Base-by-base conservation (phyloP, 2,888 invertebrate genomes). In the Heliconius ethilla region DNA sequence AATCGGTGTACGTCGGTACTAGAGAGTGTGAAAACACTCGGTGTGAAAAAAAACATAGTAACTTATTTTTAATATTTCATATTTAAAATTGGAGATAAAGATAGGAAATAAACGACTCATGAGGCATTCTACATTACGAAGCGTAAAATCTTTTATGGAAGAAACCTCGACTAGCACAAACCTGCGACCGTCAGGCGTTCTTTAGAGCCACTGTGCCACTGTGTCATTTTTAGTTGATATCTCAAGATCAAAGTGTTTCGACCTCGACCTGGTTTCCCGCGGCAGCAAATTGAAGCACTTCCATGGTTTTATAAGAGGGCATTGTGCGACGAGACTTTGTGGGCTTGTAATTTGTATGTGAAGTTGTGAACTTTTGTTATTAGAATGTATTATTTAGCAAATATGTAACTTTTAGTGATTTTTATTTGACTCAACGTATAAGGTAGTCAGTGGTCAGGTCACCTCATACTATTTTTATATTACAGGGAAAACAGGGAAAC, bases 281-380 rank as follows among this genome's bases (percentile, higher is more conserved):
- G 72, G 27, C 18, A 59, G 59, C 33, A 72, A 72, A 59, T 59
- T 59, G 33, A 72, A 72, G 72, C 11, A 72, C 4, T 72, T 72
- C 72, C 33, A 72, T 72, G 59, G 72, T 33, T 33, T 55, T 55
- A 55, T 15, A 37, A 72, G 72, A 72, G 37, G 72, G 72, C 33
- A 72, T 72, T 72, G 72, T 72, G 59, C 25, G 72, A 72, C 59
- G 72, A 33, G 15, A 25, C 10, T 72, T 33, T n/a, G 67, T 45
- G 25, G 33, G 9, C 51, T 51, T 51, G 51, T 51, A 51, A 51
- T 37, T 72, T 72, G 72, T 72, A 59, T 72, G 59, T 37, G 33
- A 55, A 59, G 59, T 72, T 72, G 69, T 40, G 69, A 69, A 69
- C 25, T 66, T 66, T 66, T 66, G 22, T 3, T 66, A 10, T 22